Conservation (phyloP, 2,888 invertebrate species). For the Lysandra bellargus region DNA sequence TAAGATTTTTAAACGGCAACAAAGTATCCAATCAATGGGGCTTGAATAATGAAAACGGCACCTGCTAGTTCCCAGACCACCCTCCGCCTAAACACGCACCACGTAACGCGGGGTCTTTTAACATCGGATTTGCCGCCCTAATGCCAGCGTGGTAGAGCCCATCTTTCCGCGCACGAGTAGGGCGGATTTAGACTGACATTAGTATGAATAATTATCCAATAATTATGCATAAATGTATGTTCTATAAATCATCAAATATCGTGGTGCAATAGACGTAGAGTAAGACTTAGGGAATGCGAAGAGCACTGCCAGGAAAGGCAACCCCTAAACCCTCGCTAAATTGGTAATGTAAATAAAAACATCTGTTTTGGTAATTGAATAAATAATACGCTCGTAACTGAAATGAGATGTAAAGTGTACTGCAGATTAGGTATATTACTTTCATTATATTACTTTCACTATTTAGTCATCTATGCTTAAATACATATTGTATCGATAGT, state of each 20-base stretch:
- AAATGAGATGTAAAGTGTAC: neutral
- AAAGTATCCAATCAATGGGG: conserved; percentile 80
- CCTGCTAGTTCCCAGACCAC: conserved; percentile 75
- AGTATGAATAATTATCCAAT: conserved; percentile 72
- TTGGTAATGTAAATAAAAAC: neutral
- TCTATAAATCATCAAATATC: conserved; percentile 39
- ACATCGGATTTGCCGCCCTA: conserved; percentile 54
- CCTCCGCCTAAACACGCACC: conserved; percentile 72
- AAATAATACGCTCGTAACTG: neutral
- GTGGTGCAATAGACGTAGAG: conserved; percentile 51
- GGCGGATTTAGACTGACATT: conserved; percentile 54
- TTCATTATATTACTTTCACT: too few relatives aligned
- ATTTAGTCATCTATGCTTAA: too few relatives aligned
- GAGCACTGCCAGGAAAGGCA: neutral
- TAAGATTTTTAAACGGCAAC: conserved; percentile 80
- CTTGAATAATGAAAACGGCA: conserved; percentile 80
- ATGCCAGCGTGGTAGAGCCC: conserved; percentile 47
- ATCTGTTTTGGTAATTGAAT: neutral
- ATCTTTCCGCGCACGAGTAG: conserved; percentile 43
- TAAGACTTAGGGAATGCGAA: conserved; percentile 26
- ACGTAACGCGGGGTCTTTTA: conserved; percentile 49
- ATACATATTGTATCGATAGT: too few relatives aligned
- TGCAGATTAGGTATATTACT: too few relatives aligned
- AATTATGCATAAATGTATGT: conserved; percentile 69
- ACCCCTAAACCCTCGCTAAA: neutral